Evolutionary conservation across 2,797 vertebrate species (phyloP), one percentile per base, ranked within the genome.

Genomic region (Adelosebastes latens): DNA sequence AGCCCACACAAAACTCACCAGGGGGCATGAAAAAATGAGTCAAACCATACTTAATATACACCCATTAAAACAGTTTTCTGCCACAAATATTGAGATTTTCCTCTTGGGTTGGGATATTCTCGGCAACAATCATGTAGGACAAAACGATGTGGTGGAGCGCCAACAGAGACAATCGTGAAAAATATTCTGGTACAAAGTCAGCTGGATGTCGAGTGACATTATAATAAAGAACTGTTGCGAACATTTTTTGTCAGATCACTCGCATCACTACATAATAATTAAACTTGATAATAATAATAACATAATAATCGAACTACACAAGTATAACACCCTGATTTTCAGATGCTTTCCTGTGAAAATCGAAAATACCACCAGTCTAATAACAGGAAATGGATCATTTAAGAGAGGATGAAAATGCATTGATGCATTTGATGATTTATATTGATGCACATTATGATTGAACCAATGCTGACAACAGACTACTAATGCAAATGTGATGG

Each of bases 401-500:
- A 16, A 18, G 1, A 25, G 12, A 56, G 18, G 67, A 66, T 31
- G 49, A 62, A 46, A 85, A 58, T 12, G 56, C 16, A 2, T 76
- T 25, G 25, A 31, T 55, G n/a, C 27, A 31, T 77, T 46, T 56
- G 4, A 73, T 34, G 1, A 56, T 29, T 16, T 36, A 61, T 68
- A 63, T 39, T 63, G 42, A 72, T 32, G 34, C 25, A 24, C 4
- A 70, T 76, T 66, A 76, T 42, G 18, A 79, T 81, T 18, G 52
- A 73, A 76, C 79, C 52, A 60, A 75, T 77, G 29, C 46, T 60
- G 75, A 18, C 61, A 58, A 52, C 22, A 70, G 39, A 77, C 46
- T 59, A 62, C 39, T 8, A 25, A 64, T 65, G 69, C 24, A 77
- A 81, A 74, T 67, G 18, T 46, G 39, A 63, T 12, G n/a, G 73